A percentile compares a stretch with the other conserved stretches of the same genome.
phyloP scores from a whole-genome alignment of 2,888 invertebrate species.

The Salticus scenicus region DNA sequence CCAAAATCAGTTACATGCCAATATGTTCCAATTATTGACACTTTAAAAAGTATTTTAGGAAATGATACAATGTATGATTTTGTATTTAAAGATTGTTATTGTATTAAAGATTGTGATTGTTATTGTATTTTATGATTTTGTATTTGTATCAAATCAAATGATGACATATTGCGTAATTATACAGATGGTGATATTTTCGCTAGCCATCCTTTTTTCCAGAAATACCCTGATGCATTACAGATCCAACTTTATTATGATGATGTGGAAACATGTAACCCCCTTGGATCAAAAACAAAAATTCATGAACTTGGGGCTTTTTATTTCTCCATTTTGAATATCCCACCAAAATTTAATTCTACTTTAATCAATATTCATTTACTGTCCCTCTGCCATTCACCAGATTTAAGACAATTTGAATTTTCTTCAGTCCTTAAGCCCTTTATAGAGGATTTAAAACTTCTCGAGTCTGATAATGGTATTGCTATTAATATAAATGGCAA shows the following conservation, averaged over 20 bases:
- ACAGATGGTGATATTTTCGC: neutral
- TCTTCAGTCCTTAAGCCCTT: neutral
- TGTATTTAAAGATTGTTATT: neutral
- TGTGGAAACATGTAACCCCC: neutral
- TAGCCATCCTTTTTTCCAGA: neutral
- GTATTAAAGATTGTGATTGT: too few species aligned
- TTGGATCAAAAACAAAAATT: neutral
- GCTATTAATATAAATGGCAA: neutral
- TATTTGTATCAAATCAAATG: neutral
- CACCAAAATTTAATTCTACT: neutral
- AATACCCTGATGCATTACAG: neutral
- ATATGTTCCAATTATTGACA: neutral
- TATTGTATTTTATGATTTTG: too few species aligned
- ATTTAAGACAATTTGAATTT: neutral
- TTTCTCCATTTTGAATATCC: neutral
- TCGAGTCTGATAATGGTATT: neutral
- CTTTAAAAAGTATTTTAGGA: neutral
- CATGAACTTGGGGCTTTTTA: constrained; percentile 6
- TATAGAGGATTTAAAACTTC: neutral
- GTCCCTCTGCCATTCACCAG: neutral
- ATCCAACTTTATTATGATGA: constrained; percentile 15
- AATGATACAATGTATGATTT: neutral
- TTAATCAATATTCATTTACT: neutral
- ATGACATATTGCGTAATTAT: neutral
- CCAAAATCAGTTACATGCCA: constrained; percentile 6